These are phyloP conservation scores for Umimayanthus kanabou DNA, from an alignment of 92 coral and sea anemone genomes.

Conservation along the genomic window DNA sequence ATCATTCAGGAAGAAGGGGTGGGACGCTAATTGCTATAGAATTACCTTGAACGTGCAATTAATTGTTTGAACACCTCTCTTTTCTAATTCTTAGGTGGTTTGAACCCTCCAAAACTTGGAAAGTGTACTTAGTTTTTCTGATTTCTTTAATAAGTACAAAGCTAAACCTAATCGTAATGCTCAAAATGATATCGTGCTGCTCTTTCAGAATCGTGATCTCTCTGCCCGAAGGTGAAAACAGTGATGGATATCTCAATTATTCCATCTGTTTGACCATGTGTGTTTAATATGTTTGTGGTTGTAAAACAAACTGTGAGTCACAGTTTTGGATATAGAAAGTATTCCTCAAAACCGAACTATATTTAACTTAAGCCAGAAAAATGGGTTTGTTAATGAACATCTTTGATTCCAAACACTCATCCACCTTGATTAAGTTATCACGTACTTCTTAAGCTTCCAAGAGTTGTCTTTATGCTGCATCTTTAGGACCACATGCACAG, in stretches of 20 bases:
- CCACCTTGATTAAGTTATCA: neutral
- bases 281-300: slow-evolving; percentile 30
- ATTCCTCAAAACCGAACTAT: neutral
- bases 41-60: slow-evolving; percentile 26
- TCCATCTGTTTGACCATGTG: slow-evolving; percentile 40
- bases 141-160: neutral
- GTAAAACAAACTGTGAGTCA: neutral
- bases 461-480: neutral
- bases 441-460: neutral
- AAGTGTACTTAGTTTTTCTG: neutral
- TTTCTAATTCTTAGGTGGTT: neutral
- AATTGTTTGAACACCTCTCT: neutral
- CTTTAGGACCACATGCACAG: neutral
- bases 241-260: slow-evolving; percentile 41
- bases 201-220: neutral
- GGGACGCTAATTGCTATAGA: slow-evolving; percentile 6
- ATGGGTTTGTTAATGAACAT: neutral
- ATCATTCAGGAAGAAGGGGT: slow-evolving; percentile 18
- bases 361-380: neutral
- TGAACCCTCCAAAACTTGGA: neutral
- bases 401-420: neutral
- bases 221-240: slow-evolving; percentile 22
- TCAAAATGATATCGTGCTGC: neutral
- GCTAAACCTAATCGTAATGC: neutral
- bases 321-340: neutral